A percentile compares a stretch with the other conserved stretches of the same genome.
These are phyloP conservation scores for Mnemiopsis leidyi DNA, from an alignment of 37 sponge, comb jelly and placozoan genomes.

Conservation along the genomic window DNA sequence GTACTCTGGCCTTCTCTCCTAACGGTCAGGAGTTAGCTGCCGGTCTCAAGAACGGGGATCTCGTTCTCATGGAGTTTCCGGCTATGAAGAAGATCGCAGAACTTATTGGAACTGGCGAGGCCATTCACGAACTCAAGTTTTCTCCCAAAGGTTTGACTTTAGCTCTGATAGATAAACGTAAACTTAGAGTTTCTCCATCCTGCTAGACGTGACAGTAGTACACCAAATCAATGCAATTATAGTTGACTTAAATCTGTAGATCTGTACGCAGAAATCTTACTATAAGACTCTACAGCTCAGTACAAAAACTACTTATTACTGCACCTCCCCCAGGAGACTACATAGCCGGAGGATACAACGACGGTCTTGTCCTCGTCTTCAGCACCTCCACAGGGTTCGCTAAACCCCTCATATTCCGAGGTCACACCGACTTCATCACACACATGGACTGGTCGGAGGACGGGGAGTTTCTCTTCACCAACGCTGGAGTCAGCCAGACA, in stretches of 20 bases:
- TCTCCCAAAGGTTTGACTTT: constrained; percentile 83
- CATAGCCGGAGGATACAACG: constrained; percentile 95
- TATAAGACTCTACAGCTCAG: too few species aligned
- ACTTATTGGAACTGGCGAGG: not conserved
- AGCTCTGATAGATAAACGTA: too few species aligned
- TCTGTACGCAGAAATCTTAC: too few species aligned
- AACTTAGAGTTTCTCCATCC: too few species aligned
- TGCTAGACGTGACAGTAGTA: too few species aligned
- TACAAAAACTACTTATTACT: too few species aligned
- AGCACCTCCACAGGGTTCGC: constrained; percentile 74
- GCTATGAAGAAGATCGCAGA: constrained; percentile 67
- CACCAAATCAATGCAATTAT: too few species aligned
- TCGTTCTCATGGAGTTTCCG: constrained; percentile 72
- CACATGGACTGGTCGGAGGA: constrained; percentile 95
- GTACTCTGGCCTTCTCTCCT: constrained; percentile 86
- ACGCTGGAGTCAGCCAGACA: constrained; percentile 90
- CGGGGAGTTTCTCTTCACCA: constrained; percentile 79
- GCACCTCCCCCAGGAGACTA: constrained; percentile 59
- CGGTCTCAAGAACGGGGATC: constrained; percentile 83
- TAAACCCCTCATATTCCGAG: constrained; percentile 74
- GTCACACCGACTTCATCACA: constrained; percentile 91
- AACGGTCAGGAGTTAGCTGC: constrained; percentile 82
- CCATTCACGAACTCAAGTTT: constrained; percentile 90
- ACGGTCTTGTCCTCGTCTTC: constrained; percentile 91
- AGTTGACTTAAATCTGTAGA: too few species aligned